phyloP scores from a whole-genome alignment of 2,113 vertebrate species.

The Rhabdomys dilectus region DNA sequence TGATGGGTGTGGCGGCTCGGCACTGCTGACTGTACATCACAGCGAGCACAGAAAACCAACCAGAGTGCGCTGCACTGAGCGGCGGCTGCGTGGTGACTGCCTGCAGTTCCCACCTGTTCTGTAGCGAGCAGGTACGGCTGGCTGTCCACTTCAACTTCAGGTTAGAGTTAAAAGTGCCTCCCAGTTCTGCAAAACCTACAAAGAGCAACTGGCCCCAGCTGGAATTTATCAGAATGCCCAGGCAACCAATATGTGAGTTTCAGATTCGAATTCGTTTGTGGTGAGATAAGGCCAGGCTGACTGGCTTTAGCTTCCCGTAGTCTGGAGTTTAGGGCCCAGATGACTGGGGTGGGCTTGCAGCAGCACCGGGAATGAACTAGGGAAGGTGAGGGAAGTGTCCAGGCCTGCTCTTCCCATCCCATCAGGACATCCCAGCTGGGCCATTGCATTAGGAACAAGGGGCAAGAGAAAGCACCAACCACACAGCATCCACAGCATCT shows the following conservation, averaged over 20 bases:
- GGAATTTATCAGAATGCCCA: slow-evolving; percentile 65
- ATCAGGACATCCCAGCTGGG: background rate
- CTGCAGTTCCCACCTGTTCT: background rate
- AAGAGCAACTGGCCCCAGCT: slow-evolving; percentile 42
- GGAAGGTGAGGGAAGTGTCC: too few species aligned
- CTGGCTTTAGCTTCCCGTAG: background rate
- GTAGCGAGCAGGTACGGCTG: background rate
- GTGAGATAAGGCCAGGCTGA: slow-evolving; percentile 49
- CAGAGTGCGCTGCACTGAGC: background rate
- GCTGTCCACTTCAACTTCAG: slow-evolving; percentile 15
- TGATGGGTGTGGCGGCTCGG: background rate
- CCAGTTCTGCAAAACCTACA: background rate
- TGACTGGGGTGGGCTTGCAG: background rate
- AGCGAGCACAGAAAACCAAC: background rate
- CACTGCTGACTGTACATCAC: background rate
- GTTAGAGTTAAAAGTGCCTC: background rate
- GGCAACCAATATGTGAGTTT: slow-evolving; percentile 25
- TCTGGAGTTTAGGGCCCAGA: background rate
- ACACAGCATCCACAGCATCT: background rate
- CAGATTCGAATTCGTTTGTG: slow-evolving; percentile 55
- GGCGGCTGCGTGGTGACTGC: background rate
- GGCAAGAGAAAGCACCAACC: background rate
- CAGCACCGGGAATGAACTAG: background rate
- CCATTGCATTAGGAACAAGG: background rate
- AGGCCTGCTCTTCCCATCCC: background rate